Percentiles rank a stretch among this genome's conserved stretches.
phyloP scores from a whole-genome alignment of 37 sponge, comb jelly and placozoan species.

The Eunapius fragilis region DNA sequence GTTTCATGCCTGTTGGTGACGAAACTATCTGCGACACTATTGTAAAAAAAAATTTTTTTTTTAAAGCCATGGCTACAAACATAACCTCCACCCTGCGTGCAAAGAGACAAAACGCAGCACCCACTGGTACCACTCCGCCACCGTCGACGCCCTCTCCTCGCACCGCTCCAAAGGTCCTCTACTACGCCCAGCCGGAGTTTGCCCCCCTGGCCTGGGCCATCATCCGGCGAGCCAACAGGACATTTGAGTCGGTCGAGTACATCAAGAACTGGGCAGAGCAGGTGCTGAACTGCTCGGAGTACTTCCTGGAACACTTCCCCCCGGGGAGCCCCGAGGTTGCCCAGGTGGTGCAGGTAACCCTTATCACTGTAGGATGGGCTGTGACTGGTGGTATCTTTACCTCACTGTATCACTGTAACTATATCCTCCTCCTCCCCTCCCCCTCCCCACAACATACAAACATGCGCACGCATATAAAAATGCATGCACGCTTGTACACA shows the following conservation, averaged over 20 bases:
- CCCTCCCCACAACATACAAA: not conserved
- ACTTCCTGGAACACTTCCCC: conserved; percentile 42
- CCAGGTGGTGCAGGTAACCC: not conserved
- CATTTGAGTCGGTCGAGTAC: conserved; percentile 38
- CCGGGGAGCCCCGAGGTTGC: conserved; percentile 8
- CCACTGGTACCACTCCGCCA: not conserved
- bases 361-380: too few relatives aligned
- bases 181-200: conserved; percentile 32
- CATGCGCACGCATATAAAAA: not conserved
- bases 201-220: conserved; percentile 33
- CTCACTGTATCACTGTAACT: too few relatives aligned
- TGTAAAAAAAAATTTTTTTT: too few relatives aligned
- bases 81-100: not conserved
- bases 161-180: conserved; percentile 71
- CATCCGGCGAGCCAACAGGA: conserved; percentile 63
- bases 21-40: too few relatives aligned
- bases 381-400: too few relatives aligned
- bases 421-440: not conserved
- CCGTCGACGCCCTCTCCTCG: not conserved
- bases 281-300: conserved; percentile 47
- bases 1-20: too few relatives aligned
- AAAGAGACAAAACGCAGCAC: not conserved
- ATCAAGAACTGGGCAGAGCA: conserved; percentile 12
- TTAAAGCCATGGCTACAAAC: not conserved
- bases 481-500: not conserved